Evolutionary conservation across 1,140 invertebrate species (phyloP), one percentile per base, ranked within the genome.

Genomic region (Apis laboriosa): DNA sequence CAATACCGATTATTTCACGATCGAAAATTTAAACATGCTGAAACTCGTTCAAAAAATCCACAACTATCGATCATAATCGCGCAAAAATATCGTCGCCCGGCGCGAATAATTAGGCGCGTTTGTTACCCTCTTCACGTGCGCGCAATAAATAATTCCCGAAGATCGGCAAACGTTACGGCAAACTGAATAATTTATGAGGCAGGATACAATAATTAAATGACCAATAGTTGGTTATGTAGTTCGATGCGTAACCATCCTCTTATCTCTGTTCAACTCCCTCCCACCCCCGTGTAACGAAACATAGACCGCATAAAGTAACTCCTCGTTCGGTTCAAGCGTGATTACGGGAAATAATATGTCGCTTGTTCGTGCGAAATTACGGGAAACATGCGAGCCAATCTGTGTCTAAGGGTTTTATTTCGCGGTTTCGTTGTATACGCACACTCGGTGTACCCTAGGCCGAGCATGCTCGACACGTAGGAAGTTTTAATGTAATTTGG

Each of bases 181-280:
- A 61, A 56, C 43, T 80, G 78, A 80, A 80, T 80, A 74, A 80
- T 80, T 80, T 74, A 80, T 80, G 60, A 80, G 78, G 17, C 77
- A 53, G 77, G 24, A 60, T 56, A 74, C 71, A 80, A 80, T 80
- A 80, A 80, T 80, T 74, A 80, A 80, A 80, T 80, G 78, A 74
- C 58, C 78, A 74, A 80, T 80, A 63, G 61, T 58, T 80, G 67
- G 71, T 74, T 64, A 80, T 61, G 77, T 51, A 79, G 77, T 79
- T 72, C 58, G 77, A 79, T 58, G 77, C 21, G n/a, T 28, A 28
- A 71, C 43, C 55, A n/a, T 58, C 49, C 8, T 4, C 15, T 21
- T 34, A 17, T 9, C n/a, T 34, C 17, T 19, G 9, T 28, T 2
- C 21, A 49, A 12, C 70, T 19, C 9, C 8, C 1, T 17, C 7